Base-by-base conservation (phyloP, 2,888 invertebrate species). In the Drosophila glabriapex region DNA sequence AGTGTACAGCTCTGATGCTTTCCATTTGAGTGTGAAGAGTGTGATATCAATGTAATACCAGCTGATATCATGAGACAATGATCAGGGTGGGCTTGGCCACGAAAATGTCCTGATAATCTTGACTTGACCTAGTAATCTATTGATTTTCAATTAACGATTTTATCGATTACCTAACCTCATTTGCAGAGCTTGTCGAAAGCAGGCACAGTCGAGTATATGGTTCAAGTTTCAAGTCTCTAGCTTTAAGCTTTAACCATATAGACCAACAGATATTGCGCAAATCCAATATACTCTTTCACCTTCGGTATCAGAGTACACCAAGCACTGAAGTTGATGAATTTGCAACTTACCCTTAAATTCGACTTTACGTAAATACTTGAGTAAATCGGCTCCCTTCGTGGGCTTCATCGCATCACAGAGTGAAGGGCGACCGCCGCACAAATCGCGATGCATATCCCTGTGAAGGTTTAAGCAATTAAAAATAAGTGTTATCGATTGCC, bases 351-450 rank as follows among this genome's bases (percentile, higher is more conserved):
- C 98, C 94, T 95, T 95, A 91, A 99, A 99, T 91, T 96, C 95
- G 31, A 98, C 98, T 92, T 96, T 97, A 60, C 97, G 95, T 43
- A 99, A 94, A 92, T 97, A 98, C 79, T 96, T 95, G 37, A 98
- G 95, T 59, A 99, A 95, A 74, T 97, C 96, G 0, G 96, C 96
- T 1, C 98, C 98, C 91, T 97, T 97, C 22, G 97, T 97, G 0
- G 98, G 98, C 81, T 96, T 95, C 98, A 99, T 98, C 28, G 96
- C 95, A 46, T 97, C 96, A 92, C 98, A 99, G 2, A 98, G 94
- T 0, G 98, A 97, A 1, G 95, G 94, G 31, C 95, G 94, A 0
- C 96, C 96, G 0, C 95, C 95, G 91, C 98, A 99, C 35, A 97
- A 94, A 31, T 97, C 95, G 14, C 92, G 94, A 92, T 98, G 98